Percentiles rank a stretch among this genome's conserved stretches.
These are phyloP conservation scores for Nipponacmea schrenckii DNA, from an alignment of 2,888 invertebrate species.

Conservation along the genomic window DNA sequence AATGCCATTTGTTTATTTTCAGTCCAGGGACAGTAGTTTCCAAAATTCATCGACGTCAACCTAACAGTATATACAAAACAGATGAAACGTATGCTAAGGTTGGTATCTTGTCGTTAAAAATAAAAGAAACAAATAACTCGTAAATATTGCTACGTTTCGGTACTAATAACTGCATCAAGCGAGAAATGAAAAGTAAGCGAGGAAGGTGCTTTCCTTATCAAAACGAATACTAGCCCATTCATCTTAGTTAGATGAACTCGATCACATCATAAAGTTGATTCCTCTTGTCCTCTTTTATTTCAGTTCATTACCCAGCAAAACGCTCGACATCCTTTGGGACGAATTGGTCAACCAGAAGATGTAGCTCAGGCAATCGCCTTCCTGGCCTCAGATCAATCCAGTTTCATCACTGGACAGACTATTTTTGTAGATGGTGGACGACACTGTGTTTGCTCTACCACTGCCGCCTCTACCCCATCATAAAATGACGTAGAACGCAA, in stretches of 20 bases:
- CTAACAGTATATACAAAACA: conserved; percentile 35
- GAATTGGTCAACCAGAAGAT: conserved; percentile 50
- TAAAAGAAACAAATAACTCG: no score
- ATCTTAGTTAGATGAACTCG: no score
- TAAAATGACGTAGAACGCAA: no score
- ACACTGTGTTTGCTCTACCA: conserved; percentile 37
- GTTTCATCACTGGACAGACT: conserved; percentile 51
- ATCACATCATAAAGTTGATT: no score
- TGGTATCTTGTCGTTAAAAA: no score
- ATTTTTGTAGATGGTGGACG: conserved; percentile 55
- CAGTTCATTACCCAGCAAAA: conserved; percentile 44
- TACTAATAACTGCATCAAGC: no score
- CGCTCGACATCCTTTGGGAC: conserved; percentile 46
- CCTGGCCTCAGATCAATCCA: conserved; percentile 50
- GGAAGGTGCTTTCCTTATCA: no score
- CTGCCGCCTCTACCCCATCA: no score
- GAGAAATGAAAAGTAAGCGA: no score
- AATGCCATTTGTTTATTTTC: conserved; percentile 11
- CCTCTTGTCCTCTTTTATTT: conserved; percentile 10
- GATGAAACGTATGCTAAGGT: conserved; percentile 40
- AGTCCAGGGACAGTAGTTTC: conserved; percentile 46
- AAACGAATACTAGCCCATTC: no score
- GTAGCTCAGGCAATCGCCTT: conserved; percentile 53
- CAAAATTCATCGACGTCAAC: conserved; percentile 35
- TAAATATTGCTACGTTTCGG: conserved; percentile 1